Evolutionary conservation across 2,888 invertebrate species (phyloP).

Genomic region (Ceriagrion tenellum): DNA sequence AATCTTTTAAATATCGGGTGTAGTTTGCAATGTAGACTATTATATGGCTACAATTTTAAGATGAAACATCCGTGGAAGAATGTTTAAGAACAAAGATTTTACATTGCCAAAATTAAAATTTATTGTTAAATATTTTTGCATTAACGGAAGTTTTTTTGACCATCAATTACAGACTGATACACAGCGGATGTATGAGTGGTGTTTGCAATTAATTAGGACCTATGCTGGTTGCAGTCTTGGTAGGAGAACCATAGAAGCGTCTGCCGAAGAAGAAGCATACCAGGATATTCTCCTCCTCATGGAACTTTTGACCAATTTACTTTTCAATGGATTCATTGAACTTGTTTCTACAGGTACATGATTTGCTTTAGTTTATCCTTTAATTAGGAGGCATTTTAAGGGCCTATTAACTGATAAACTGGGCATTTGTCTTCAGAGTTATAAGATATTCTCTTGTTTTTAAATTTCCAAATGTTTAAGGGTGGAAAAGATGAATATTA

Average conservation of each 20-base stretch:
- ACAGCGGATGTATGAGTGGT: slow-evolving; percentile 84
- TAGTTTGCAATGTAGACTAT: too few species aligned
- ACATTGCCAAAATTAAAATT: too few species aligned
- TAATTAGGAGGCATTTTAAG: too few species aligned
- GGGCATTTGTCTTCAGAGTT: too few species aligned
- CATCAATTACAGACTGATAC: slow-evolving; percentile 81
- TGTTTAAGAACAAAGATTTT: too few species aligned
- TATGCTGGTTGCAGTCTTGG: slow-evolving; percentile 85
- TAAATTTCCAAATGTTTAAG: too few species aligned
- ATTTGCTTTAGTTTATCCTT: slow-evolving; percentile 18
- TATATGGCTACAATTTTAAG: too few species aligned
- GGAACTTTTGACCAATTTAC: slow-evolving; percentile 85
- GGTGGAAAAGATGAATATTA: too few species aligned
- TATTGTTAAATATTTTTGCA: neutral
- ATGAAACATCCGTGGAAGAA: too few species aligned
- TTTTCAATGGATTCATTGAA: slow-evolving; percentile 81
- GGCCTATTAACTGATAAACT: too few species aligned
- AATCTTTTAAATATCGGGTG: too few species aligned
- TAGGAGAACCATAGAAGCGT: slow-evolving; percentile 82
- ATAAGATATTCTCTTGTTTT: too few species aligned
- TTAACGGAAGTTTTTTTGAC: neutral
- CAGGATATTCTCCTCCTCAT: slow-evolving; percentile 89
- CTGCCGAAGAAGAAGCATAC: slow-evolving; percentile 86
- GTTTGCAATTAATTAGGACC: slow-evolving; percentile 85
- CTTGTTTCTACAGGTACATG: slow-evolving; percentile 74